Evolutionary conservation across 2,888 invertebrate species (phyloP).

Genomic region (Sinopyrophorus schimmeli): DNA sequence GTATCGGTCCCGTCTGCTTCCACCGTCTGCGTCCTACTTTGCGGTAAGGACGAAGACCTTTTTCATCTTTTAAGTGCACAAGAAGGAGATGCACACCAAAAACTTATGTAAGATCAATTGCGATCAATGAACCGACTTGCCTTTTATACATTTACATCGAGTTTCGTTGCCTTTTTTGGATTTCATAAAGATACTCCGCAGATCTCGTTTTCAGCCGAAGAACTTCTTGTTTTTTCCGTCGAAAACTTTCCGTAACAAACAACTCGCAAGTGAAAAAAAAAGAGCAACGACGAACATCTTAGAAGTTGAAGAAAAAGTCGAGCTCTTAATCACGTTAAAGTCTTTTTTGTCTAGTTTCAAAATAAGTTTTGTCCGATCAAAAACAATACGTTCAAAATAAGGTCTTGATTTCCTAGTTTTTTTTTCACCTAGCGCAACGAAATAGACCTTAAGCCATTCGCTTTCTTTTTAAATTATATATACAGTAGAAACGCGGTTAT

Average conservation of each 20-base stretch:
- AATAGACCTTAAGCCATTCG: too few species aligned
- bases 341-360: constrained; percentile 10
- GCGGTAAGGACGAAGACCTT: constrained; percentile 5
- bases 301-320: constrained; percentile 12
- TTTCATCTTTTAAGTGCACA: constrained; percentile 4
- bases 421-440: too few species aligned
- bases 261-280: too few species aligned
- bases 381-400: too few species aligned
- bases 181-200: constrained; percentile 17
- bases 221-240: too few species aligned
- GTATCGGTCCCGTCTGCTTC: constrained; percentile 30
- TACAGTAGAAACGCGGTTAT: too few species aligned
- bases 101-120: constrained; percentile 23
- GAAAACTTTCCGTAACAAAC: constrained; percentile 19
- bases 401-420: too few species aligned
- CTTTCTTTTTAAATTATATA: too few species aligned
- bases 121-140: constrained; percentile 28
- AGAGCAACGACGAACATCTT: too few species aligned
- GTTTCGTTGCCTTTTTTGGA: constrained; percentile 23
- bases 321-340: constrained; percentile 18
- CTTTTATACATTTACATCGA: constrained; percentile 21
- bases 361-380: too few species aligned
- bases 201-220: constrained; percentile 18
- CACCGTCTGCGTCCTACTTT: constrained; percentile 31
- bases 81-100: constrained; percentile 14